A percentile compares a stretch with the other conserved stretches of the same genome.
phyloP scores from a whole-genome alignment of 2,797 vertebrate genomes.

The Macroramphosus scolopax region DNA sequence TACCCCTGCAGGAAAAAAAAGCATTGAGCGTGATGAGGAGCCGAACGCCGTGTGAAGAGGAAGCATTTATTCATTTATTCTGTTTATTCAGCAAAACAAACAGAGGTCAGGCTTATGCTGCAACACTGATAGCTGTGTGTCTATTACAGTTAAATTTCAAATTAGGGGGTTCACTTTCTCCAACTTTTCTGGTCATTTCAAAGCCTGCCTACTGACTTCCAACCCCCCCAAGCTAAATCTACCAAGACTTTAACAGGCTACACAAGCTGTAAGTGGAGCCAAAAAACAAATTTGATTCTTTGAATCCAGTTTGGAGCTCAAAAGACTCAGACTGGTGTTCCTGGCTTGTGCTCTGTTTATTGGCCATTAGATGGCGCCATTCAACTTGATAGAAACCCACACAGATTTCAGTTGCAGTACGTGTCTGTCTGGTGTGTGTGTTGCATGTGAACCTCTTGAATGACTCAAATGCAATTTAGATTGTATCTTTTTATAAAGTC shows the following conservation, averaged over 20 bases:
- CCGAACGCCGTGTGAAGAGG: slow-evolving; percentile 40
- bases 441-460: slow-evolving; percentile 39
- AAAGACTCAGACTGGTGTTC: slow-evolving; percentile 8
- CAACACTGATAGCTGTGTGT: slow-evolving; percentile 63
- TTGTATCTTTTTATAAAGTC: slow-evolving; percentile 28
- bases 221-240: slow-evolving; percentile 46
- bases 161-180: slow-evolving; percentile 62
- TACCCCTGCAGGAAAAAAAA: slow-evolving; percentile 35
- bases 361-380: slow-evolving; percentile 77
- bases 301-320: slow-evolving; percentile 31
- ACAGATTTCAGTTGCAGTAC: slow-evolving; percentile 21
- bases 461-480: slow-evolving; percentile 52
- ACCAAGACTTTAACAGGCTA: slow-evolving; percentile 43
- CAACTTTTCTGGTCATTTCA: slow-evolving; percentile 71
- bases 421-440: slow-evolving; percentile 42
- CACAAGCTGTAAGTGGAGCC: slow-evolving; percentile 29
- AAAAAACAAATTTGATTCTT: slow-evolving; percentile 40
- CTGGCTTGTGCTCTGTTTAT: slow-evolving; percentile 24
- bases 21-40: slow-evolving; percentile 53
- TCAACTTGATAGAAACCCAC: slow-evolving; percentile 64
- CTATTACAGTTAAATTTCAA: slow-evolving; percentile 72
- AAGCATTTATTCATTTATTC: slow-evolving; percentile 73
- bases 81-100: slow-evolving; percentile 77
- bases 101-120: slow-evolving; percentile 67
- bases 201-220: slow-evolving; percentile 42